Conservation (phyloP, 2,113 vertebrate species). For the Nycticebus coucang region DNA sequence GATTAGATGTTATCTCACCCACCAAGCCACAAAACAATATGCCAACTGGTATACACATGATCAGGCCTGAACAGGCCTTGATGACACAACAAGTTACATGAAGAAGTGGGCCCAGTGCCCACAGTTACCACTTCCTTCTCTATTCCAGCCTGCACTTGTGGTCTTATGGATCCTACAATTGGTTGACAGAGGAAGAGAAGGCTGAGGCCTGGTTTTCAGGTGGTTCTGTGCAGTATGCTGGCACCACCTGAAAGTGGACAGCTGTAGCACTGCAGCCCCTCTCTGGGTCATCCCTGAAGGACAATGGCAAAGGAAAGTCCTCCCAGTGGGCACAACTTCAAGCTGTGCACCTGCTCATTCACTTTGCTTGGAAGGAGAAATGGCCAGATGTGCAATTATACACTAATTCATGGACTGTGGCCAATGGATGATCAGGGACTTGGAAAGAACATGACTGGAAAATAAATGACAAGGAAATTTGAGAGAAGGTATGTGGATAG, state of each 20-base stretch:
- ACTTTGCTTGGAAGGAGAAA: not conserved
- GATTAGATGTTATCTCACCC: not conserved
- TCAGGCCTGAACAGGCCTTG: no score
- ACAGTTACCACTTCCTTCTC: not conserved
- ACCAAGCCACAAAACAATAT: not conserved
- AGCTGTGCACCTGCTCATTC: not conserved
- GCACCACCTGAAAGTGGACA: not conserved
- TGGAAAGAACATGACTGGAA: not conserved
- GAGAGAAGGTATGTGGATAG: not conserved
- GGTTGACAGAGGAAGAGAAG: not conserved
- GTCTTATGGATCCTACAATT: not conserved
- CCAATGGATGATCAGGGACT: not conserved
- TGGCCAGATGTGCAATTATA: not conserved
- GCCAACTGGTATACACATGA: not conserved
- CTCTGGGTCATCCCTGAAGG: not conserved
- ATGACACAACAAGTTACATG: not conserved
- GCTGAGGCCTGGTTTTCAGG: not conserved
- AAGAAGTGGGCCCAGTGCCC: not conserved
- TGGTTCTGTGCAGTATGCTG: not conserved
- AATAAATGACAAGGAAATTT: not conserved
- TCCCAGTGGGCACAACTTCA: not conserved
- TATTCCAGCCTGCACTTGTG: accelerated
- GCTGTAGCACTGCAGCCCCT: no score
- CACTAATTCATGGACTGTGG: not conserved
- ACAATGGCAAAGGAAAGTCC: not conserved